A percentile compares a stretch with the other conserved stretches of the same genome.
Conservation (phyloP, 1,140 invertebrate genomes). For the Teleogryllus occipitalis region DNA sequence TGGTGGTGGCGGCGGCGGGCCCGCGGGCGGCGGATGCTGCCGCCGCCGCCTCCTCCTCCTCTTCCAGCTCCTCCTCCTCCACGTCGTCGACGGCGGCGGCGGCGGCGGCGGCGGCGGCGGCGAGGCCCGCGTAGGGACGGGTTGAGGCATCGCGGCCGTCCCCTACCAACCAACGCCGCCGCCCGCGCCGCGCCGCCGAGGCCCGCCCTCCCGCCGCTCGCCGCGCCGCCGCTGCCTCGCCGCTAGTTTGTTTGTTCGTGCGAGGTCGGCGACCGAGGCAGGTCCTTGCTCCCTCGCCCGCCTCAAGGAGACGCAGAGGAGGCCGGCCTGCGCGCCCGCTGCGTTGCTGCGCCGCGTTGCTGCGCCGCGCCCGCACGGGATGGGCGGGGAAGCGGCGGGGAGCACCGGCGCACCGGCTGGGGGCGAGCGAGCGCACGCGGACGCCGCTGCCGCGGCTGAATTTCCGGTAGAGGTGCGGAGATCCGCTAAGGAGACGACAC, state of each 20-base stretch:
- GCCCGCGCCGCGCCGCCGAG: too few relatives aligned
- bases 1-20: too few relatives aligned
- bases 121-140: neutral
- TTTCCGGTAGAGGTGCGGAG: too few relatives aligned
- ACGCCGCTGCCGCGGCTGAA: too few relatives aligned
- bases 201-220: too few relatives aligned
- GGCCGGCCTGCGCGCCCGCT: neutral
- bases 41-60: too few relatives aligned
- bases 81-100: too few relatives aligned
- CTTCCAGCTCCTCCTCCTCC: too few relatives aligned
- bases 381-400: too few relatives aligned
- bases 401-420: neutral
- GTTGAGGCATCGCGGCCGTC: constrained; percentile 1
- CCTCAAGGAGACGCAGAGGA: constrained; percentile 2
- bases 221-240: neutral
- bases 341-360: too few relatives aligned
- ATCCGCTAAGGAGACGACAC: too few relatives aligned
- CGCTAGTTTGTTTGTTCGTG: constrained; percentile 3
- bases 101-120: too few relatives aligned
- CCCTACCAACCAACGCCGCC: neutral
- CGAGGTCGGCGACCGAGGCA: neutral
- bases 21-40: neutral
- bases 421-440: neutral
- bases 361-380: neutral
- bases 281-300: neutral